Conservation (phyloP, 2,797 vertebrate species). For the Thamnophis elegans region DNA sequence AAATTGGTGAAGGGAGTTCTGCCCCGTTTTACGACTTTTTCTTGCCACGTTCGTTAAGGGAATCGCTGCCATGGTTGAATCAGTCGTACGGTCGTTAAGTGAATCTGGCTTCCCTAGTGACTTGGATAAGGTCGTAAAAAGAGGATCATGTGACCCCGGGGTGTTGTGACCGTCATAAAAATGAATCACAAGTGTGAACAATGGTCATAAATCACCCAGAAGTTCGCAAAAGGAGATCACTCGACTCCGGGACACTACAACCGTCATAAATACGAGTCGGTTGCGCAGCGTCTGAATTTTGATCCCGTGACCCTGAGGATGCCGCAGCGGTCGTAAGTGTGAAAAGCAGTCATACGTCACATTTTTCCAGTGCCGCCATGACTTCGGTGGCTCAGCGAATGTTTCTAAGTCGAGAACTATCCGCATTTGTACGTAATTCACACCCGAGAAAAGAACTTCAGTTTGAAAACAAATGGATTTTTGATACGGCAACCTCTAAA, state of each 20-base stretch:
- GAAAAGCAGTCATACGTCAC: too few relatives aligned
- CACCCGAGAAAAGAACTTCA: neutral
- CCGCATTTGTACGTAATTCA: too few relatives aligned
- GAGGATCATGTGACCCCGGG: too few relatives aligned
- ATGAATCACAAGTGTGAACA: too few relatives aligned
- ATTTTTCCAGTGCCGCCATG: too few relatives aligned
- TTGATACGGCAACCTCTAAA: neutral
- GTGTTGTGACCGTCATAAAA: accelerated
- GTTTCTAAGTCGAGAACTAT: too few relatives aligned
- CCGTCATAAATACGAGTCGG: neutral
- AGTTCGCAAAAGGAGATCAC: too few relatives aligned
- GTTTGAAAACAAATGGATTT: neutral
- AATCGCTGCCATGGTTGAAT: neutral
- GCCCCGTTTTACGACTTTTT: too few relatives aligned
- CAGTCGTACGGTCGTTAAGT: neutral
- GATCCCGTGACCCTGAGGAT: neutral
- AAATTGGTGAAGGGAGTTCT: too few relatives aligned
- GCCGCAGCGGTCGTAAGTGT: too few relatives aligned
- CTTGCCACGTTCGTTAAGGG: neutral
- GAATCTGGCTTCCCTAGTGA: neutral
- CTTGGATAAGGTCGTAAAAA: too few relatives aligned
- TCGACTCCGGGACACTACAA: accelerated
- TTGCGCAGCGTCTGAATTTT: neutral
- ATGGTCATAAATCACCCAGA: too few relatives aligned
- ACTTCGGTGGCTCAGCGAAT: accelerated